phyloP scores from a whole-genome alignment of 2,888 invertebrate species.

The Altica lythri region DNA sequence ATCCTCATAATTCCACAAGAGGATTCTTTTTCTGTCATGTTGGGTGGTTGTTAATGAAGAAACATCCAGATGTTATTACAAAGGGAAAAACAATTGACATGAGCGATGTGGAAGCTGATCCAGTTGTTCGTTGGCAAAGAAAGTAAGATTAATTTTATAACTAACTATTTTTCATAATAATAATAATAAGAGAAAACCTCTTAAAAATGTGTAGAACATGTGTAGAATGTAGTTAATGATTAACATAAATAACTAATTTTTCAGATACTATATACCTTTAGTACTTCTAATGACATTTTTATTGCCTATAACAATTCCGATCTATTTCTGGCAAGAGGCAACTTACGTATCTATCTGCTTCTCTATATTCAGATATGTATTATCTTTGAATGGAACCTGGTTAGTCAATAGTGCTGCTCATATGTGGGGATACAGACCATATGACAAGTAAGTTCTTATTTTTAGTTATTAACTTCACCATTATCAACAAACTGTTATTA shows the following conservation, averaged over 20 bases:
- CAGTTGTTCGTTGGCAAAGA: constrained; percentile 83
- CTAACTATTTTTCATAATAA: too few relatives aligned
- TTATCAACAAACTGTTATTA: too few relatives aligned
- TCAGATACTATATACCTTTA: constrained; percentile 68
- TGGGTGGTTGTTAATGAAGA: constrained; percentile 88
- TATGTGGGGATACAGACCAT: constrained; percentile 75
- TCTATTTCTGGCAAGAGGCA: constrained; percentile 77
- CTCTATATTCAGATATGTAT: constrained; percentile 75
- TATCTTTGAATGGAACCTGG: constrained; percentile 84
- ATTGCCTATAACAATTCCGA: constrained; percentile 75
- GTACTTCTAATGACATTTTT: constrained; percentile 77
- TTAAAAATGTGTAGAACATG: too few relatives aligned
- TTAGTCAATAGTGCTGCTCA: constrained; percentile 88
- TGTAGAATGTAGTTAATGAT: too few relatives aligned
- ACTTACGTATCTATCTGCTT: constrained; percentile 70
- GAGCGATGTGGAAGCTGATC: constrained; percentile 78
- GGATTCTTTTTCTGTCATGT: constrained; percentile 95
- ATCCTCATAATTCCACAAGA: constrained; percentile 84
- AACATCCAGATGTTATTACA: constrained; percentile 83
- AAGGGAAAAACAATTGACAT: constrained; percentile 85
- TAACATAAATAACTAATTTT: too few relatives aligned
- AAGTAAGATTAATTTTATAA: too few relatives aligned
- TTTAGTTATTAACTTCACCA: too few relatives aligned
- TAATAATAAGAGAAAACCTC: too few relatives aligned
- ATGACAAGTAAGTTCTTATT: constrained; percentile 65